A percentile compares a stretch with the other conserved stretches of the same genome.
Evolutionary conservation across 2,888 invertebrate genomes (phyloP).

Genomic region (Amblyteles armatorius): DNA sequence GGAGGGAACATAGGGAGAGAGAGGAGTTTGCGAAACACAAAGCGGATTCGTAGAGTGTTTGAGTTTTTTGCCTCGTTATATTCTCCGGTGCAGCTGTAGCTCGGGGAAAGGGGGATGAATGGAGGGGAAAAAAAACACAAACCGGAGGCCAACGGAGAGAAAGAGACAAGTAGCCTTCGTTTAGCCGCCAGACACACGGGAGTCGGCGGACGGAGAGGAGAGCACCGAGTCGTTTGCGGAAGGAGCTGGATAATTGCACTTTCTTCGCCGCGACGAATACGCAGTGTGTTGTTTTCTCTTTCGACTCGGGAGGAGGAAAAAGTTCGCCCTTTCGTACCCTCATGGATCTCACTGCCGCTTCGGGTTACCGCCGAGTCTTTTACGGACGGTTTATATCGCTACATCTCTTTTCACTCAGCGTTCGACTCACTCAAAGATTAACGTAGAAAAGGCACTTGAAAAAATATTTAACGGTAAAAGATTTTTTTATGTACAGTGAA

Average conservation of each 20-base stretch:
- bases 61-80: constrained; percentile 65
- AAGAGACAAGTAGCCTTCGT: constrained; percentile 50
- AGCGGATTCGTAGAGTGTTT: constrained; percentile 67
- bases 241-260: constrained; percentile 67
- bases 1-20: constrained; percentile 33
- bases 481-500: too few species aligned
- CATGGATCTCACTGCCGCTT: constrained; percentile 11
- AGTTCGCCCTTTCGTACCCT: constrained; percentile 10
- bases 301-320: constrained; percentile 8
- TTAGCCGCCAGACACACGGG: constrained; percentile 61
- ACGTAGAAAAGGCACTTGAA: not conserved
- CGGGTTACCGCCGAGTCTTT: not conserved
- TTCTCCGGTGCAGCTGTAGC: constrained; percentile 46
- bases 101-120: constrained; percentile 22
- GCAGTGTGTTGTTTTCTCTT: constrained; percentile 32
- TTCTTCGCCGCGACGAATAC: constrained; percentile 61
- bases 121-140: constrained; percentile 4
- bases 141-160: not conserved
- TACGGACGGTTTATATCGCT: not conserved
- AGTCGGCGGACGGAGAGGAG: constrained; percentile 31
- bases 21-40: constrained; percentile 62
- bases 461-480: too few species aligned
- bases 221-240: constrained; percentile 64
- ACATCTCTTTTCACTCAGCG: not conserved
- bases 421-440: not conserved